Evolutionary conservation across 2,888 invertebrate genomes (phyloP).

Genomic region (Leucozona laternaria): DNA sequence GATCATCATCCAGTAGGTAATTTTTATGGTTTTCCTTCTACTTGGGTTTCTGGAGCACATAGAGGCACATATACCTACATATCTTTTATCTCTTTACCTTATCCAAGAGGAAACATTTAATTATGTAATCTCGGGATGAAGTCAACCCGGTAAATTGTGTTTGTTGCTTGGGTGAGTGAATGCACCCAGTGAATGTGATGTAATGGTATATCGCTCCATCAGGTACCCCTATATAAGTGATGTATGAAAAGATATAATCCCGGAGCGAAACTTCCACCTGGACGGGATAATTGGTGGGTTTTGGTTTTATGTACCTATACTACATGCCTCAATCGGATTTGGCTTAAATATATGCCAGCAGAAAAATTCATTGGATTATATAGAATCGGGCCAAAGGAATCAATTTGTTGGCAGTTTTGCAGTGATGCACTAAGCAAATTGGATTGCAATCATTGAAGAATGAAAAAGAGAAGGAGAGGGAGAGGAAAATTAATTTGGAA

Average conservation of each 20-base stretch:
- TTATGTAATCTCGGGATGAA: slow-evolving; percentile 68
- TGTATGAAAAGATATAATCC: background rate
- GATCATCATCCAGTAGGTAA: slow-evolving; percentile 68
- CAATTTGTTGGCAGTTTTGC: slow-evolving; percentile 37
- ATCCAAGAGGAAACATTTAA: slow-evolving; percentile 54
- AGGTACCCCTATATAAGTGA: background rate
- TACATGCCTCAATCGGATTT: slow-evolving; percentile 38
- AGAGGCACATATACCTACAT: background rate
- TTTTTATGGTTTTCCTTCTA: slow-evolving; percentile 53
- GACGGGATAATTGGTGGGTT: slow-evolving; percentile 61
- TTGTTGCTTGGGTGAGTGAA: slow-evolving; percentile 35
- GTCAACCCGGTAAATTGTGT: slow-evolving; percentile 67
- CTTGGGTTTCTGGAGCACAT: slow-evolving; percentile 29
- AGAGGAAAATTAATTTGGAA: background rate
- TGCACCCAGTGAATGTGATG: slow-evolving; percentile 3
- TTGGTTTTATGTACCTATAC: slow-evolving; percentile 10
- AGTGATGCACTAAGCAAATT: slow-evolving; percentile 22
- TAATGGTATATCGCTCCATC: slow-evolving; percentile 4
- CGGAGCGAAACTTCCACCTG: slow-evolving; percentile 49
- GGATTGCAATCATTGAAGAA: slow-evolving; percentile 45
- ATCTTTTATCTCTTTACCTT: background rate
- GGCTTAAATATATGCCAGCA: slow-evolving; percentile 44
- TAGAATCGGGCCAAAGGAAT: slow-evolving; percentile 29
- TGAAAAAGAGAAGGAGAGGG: background rate
- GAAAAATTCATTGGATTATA: slow-evolving; percentile 22